Conservation (phyloP, 2,888 invertebrate species). For the Teleiodes luculella region DNA sequence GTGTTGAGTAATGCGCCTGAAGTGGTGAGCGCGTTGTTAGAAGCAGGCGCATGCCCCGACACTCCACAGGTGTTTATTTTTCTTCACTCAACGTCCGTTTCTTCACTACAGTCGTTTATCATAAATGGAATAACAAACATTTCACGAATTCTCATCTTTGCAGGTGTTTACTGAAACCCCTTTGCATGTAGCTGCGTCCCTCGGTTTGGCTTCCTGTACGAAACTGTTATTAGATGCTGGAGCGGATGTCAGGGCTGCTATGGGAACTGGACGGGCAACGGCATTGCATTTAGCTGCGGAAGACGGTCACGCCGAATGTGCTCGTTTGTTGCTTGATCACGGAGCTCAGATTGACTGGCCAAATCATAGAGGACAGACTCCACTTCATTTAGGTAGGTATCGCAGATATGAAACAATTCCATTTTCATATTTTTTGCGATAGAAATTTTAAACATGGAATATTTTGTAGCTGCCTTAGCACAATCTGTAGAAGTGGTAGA, state of each 20-base stretch:
- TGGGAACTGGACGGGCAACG: conserved; percentile 84
- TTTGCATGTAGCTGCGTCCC: conserved; percentile 87
- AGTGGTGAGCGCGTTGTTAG: conserved; percentile 85
- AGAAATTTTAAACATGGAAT: not conserved
- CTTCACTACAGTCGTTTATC: not conserved
- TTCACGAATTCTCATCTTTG: conserved; percentile 23
- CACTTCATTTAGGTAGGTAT: conserved; percentile 88
- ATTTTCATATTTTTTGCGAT: not conserved
- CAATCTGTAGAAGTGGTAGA: conserved; percentile 89
- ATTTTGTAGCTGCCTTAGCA: conserved; percentile 84
- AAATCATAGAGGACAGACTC: conserved; percentile 87
- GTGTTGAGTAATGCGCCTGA: conserved; percentile 86
- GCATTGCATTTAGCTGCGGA: conserved; percentile 93
- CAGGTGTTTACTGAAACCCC: conserved; percentile 91
- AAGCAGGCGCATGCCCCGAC: conserved; percentile 89
- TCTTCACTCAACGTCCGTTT: not conserved
- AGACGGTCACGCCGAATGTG: conserved; percentile 90
- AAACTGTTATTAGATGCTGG: conserved; percentile 86
- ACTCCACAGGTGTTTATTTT: conserved; percentile 83
- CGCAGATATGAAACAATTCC: conserved; percentile 18
- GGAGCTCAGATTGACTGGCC: conserved; percentile 87
- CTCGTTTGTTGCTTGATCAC: conserved; percentile 83
- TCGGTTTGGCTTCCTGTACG: conserved; percentile 84
- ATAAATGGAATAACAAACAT: not conserved
- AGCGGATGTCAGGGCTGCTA: conserved; percentile 87